Conservation (phyloP, 2,113 vertebrate species). For the Anser cygnoides region DNA sequence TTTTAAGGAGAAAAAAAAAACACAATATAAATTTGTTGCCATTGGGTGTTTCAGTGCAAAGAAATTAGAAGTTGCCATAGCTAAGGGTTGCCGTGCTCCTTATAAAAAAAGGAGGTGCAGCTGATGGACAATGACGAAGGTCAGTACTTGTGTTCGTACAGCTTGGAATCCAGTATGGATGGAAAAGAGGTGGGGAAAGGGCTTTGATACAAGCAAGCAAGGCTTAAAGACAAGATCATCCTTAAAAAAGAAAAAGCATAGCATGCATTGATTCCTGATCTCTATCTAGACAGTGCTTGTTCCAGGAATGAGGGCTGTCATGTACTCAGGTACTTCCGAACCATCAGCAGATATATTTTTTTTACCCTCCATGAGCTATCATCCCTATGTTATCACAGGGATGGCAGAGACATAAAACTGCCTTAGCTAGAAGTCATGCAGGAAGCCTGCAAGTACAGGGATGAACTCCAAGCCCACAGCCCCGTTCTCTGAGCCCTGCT, state of each 20-base stretch:
- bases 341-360: background rate
- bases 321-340: background rate
- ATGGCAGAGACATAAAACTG: background rate
- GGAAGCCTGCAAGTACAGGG: background rate
- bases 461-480: background rate
- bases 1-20: background rate
- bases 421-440: background rate
- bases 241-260: background rate
- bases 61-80: background rate
- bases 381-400: background rate
- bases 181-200: background rate
- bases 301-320: background rate
- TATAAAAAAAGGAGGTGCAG: background rate
- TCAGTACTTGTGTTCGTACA: background rate
- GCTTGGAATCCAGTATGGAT: background rate
- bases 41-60: background rate
- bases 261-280: background rate
- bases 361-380: background rate
- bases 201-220: background rate
- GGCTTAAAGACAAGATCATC: background rate
- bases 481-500: rapidly evolving
- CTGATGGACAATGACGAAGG: background rate
- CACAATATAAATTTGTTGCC: background rate
- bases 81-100: background rate
- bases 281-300: background rate